Conservation (phyloP, 2,888 invertebrate species). For the Rhopalosiphum nymphaeae region DNA sequence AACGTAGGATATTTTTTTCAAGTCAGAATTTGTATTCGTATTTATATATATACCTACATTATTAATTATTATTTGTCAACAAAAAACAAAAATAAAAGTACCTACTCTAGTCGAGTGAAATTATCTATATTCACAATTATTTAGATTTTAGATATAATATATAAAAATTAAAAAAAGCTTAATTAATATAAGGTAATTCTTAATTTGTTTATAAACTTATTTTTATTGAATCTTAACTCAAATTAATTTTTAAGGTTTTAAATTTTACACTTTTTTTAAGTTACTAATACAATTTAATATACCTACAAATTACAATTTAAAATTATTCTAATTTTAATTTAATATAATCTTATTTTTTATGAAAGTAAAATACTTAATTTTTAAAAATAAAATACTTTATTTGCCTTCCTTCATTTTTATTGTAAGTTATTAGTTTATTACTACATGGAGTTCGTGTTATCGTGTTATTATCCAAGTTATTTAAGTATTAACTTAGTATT, state of each 20-base stretch:
- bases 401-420: neutral
- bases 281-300: neutral
- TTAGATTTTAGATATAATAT: neutral
- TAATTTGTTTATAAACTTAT: neutral
- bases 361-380: neutral
- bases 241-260: neutral
- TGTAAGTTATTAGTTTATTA: neutral
- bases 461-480: neutral
- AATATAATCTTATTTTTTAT: neutral
- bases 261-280: neutral
- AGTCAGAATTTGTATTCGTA: neutral
- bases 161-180: neutral
- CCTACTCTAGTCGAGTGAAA: neutral
- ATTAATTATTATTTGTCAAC: neutral
- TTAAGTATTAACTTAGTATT: neutral
- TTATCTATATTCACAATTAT: neutral
- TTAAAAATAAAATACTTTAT: neutral
- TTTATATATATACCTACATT: neutral
- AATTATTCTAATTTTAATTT: neutral
- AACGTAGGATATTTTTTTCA: neutral
- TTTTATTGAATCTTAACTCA: neutral
- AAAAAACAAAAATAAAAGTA: neutral
- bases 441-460: neutral
- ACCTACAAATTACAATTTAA: neutral
- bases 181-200: too few species aligned